Evolutionary conservation across 2,113 vertebrate species (phyloP).

Genomic region (Lepus americanus): DNA sequence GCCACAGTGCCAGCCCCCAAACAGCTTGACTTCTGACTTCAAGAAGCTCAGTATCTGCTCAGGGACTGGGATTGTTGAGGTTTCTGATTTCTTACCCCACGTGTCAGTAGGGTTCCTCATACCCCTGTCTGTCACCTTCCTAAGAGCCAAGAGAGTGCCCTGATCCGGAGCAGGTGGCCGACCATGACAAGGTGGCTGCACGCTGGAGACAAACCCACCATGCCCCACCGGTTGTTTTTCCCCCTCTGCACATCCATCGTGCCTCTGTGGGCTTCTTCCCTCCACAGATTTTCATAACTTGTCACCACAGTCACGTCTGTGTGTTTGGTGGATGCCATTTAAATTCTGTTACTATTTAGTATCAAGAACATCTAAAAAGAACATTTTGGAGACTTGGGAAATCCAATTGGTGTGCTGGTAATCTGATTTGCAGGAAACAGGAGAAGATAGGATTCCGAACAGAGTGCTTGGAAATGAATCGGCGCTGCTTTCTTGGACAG

Average conservation of each 20-base stretch:
- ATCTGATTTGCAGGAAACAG: conserved; percentile 81
- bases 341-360: conserved; percentile 81
- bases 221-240: not conserved
- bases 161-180: not conserved
- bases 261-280: not conserved
- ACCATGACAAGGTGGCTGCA: not conserved
- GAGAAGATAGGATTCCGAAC: conserved; percentile 78
- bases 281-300: conserved; percentile 57
- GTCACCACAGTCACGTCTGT: conserved; percentile 58
- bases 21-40: not conserved
- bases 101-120: too few relatives aligned
- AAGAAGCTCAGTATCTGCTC: not conserved
- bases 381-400: conserved; percentile 82
- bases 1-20: too few relatives aligned
- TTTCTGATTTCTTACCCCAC: not conserved
- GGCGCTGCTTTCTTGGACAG: conserved; percentile 70
- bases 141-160: not conserved
- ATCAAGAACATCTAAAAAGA: conserved; percentile 81
- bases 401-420: conserved; percentile 78
- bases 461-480: conserved; percentile 81
- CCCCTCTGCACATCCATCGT: not conserved
- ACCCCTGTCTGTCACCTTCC: too few relatives aligned
- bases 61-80: not conserved
- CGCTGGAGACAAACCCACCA: not conserved
- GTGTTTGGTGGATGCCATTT: conserved; percentile 77